A percentile compares a stretch with the other conserved stretches of the same genome.
Evolutionary conservation across 2,888 invertebrate species (phyloP).

Genomic region (Cephus runcator): DNA sequence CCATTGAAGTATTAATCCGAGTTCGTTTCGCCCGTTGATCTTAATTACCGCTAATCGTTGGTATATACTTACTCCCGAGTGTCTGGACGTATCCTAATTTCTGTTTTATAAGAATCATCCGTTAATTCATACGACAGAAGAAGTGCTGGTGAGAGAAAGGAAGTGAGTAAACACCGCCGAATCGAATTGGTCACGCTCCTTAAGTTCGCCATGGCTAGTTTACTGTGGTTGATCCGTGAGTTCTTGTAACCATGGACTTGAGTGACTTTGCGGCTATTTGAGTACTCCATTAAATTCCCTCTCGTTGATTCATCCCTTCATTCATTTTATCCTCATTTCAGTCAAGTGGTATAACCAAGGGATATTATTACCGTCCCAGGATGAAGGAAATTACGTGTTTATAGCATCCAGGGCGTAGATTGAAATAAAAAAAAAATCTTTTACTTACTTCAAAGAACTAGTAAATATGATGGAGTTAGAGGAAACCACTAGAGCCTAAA

Average conservation of each 20-base stretch:
- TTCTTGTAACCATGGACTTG: constrained; percentile 27
- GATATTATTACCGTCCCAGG: background rate
- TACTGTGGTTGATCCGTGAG: constrained; percentile 46
- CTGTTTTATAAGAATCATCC: background rate
- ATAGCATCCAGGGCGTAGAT: background rate
- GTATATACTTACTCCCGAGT: background rate
- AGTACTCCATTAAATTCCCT: background rate
- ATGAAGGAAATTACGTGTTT: background rate
- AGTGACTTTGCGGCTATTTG: background rate
- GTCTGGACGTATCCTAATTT: background rate
- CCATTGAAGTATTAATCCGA: background rate
- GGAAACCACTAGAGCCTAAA: background rate
- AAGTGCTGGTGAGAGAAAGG: constrained; percentile 1
- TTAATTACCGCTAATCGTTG: background rate
- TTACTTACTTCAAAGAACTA: background rate
- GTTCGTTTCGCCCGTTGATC: background rate
- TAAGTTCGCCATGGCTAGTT: constrained; percentile 51
- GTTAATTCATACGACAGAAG: background rate
- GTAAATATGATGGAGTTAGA: background rate
- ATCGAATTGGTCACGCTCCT: constrained; percentile 53
- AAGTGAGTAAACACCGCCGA: constrained; percentile 15
- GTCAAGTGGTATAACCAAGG: background rate
- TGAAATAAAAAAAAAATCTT: background rate
- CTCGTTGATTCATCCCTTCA: background rate
- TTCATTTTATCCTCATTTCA: background rate